phyloP scores from a whole-genome alignment of 2,797 vertebrate genomes.

The Sebastes hubbsi region DNA sequence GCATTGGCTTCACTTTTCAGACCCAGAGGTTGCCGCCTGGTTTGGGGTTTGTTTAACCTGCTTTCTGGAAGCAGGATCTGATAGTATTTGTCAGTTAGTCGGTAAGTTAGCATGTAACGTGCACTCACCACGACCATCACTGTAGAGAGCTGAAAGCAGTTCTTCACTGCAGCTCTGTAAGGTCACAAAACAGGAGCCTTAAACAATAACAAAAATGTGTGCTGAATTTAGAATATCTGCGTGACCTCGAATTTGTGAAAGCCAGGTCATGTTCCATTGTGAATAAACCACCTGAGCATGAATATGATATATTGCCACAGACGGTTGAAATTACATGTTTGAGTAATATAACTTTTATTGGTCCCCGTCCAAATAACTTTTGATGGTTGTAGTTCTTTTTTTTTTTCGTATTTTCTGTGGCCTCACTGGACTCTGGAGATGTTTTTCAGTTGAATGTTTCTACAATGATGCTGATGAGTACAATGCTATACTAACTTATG shows the following conservation, averaged over 20 bases:
- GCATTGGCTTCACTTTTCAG: too few species aligned
- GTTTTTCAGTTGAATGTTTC: too few species aligned
- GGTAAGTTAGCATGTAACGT: neutral
- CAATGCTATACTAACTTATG: neutral
- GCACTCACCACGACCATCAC: neutral
- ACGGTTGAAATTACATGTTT: neutral
- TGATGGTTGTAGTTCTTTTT: neutral
- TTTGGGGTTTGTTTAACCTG: neutral
- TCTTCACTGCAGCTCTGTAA: neutral
- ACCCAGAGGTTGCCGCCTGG: neutral
- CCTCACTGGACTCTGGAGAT: neutral
- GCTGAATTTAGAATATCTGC: neutral
- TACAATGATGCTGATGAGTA: neutral
- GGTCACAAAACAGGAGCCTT: neutral
- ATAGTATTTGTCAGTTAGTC: neutral
- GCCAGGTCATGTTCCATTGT: neutral
- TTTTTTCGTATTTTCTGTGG: neutral
- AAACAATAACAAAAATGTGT: neutral
- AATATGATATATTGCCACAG: neutral
- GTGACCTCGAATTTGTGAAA: neutral
- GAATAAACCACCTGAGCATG: neutral
- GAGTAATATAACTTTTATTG: neutral
- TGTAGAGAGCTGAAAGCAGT: neutral
- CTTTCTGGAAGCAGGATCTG: neutral
- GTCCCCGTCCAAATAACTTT: neutral